Base-by-base conservation (phyloP, 2,888 invertebrate genomes). In the Cremastinae sp. region DNA sequence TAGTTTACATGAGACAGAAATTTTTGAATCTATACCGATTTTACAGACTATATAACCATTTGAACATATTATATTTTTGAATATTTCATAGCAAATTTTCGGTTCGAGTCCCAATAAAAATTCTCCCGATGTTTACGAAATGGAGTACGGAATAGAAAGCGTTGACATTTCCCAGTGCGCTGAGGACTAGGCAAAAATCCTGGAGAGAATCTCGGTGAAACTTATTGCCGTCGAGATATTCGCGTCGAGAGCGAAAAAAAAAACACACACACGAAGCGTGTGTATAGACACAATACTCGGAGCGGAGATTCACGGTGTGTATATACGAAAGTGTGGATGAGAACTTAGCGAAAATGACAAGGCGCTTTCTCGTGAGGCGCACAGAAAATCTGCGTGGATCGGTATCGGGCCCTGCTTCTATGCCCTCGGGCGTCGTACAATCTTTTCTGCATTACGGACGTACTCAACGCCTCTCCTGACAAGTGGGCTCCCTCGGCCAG, bases 291-390 rank as follows among this genome's bases (percentile, higher is more conserved):
- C 53, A 12, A 22, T 54, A 53, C n/a, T 14, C 18, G 51, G 51
- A 64, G 51, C 28, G 45, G 38, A 43, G 38, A 49, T 72, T 9
- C 53, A 20, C 34, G 36, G 16, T 8, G 16, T 43, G 10, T 22
- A 41, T 14, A 18, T 16, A 38, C 43, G 34, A 51, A 54, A 71
- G 56, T 58, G 14, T 18, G 54, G 20, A 34, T 53, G 28, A 58
- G 47, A 58, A 78, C 74, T 78, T 78, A 78, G 75, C 65, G 65
- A 61, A 69, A 79, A 74, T 79, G 79, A 79, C 74, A 59, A 2
- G 66, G 79, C 75, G 53, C 64, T 78, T 78, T 78, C 69, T 64
- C 65, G 20, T 36, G 56, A 49, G 28, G 16, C n/a, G 10, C 54
- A 43, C 16, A 41, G 7, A 41, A 28, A 45, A 61, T 43, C 20